phyloP scores from a whole-genome alignment of 1,140 invertebrate genomes.

The Condylostylus longicornis region DNA sequence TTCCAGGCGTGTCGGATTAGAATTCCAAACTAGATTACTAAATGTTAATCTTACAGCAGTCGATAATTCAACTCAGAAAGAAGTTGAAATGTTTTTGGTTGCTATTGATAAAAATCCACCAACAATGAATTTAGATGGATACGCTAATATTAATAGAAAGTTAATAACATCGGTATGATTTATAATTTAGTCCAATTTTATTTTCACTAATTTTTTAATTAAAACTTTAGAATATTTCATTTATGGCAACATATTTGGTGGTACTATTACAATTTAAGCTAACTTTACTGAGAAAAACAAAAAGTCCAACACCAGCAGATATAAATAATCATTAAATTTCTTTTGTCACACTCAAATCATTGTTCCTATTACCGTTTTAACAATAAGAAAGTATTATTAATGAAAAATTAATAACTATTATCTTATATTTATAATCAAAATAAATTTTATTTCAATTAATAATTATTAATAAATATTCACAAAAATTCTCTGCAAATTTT shows the following conservation, averaged over 20 bases:
- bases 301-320: constrained; percentile 1
- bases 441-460: neutral
- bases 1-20: constrained; percentile 44
- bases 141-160: constrained; percentile 49
- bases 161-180: constrained; percentile 44
- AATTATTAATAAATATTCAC: too few species aligned
- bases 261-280: constrained; percentile 51
- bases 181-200: neutral
- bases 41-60: constrained; percentile 46
- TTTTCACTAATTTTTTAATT: constrained; percentile 1
- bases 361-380: too few species aligned
- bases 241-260: constrained; percentile 50
- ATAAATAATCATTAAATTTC: neutral
- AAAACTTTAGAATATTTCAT: constrained; percentile 42
- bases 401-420: neutral
- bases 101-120: constrained; percentile 52
- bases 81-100: constrained; percentile 55
- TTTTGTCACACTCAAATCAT: too few species aligned
- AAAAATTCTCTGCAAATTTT: too few species aligned
- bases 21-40: constrained; percentile 45
- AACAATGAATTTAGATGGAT: constrained; percentile 52
- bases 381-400: neutral
- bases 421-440: neutral
- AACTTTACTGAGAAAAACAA: constrained; percentile 32
- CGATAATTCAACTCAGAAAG: constrained; percentile 43